phyloP scores from a whole-genome alignment of 1,140 invertebrate genomes.

The Idris sp. region DNA sequence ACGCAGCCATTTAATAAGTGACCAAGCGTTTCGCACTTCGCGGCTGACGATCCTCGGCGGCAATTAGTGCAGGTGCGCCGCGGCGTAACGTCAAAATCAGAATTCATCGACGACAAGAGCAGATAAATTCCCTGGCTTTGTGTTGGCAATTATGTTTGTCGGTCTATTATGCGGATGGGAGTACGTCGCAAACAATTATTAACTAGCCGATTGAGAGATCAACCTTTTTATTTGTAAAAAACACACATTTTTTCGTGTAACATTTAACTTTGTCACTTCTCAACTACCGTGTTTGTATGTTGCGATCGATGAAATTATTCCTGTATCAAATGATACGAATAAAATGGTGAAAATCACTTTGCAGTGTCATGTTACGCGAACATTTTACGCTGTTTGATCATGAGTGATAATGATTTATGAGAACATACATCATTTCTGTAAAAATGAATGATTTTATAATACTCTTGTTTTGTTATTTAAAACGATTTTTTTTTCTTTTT shows the following conservation, averaged over 20 bases:
- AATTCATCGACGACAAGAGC: constrained; percentile 30
- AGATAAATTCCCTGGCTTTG: constrained; percentile 41
- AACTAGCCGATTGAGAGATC: constrained; percentile 16
- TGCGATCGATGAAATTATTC: constrained; percentile 23
- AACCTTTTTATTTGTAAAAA: constrained; percentile 14
- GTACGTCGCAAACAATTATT: constrained; percentile 8
- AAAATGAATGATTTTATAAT: too few species aligned
- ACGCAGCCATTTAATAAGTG: constrained; percentile 44
- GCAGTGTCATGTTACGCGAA: too few species aligned
- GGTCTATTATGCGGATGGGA: constrained; percentile 16
- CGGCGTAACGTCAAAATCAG: constrained; percentile 28
- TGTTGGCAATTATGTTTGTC: constrained; percentile 12
- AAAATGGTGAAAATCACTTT: constrained; percentile 4
- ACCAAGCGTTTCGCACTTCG: constrained; percentile 30
- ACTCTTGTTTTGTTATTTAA: too few species aligned
- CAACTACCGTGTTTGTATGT: constrained; percentile 1
- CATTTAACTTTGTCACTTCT: constrained; percentile 20
- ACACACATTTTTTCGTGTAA: too few species aligned
- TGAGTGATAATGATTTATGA: too few species aligned
- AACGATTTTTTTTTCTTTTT: too few species aligned
- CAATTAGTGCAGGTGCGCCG: constrained; percentile 57
- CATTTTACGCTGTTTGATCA: too few species aligned
- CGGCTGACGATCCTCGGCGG: constrained; percentile 22
- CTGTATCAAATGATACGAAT: constrained; percentile 15
- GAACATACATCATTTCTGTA: too few species aligned